Evolutionary conservation across 2,797 vertebrate genomes (phyloP).

Genomic region (Psittacula echo): DNA sequence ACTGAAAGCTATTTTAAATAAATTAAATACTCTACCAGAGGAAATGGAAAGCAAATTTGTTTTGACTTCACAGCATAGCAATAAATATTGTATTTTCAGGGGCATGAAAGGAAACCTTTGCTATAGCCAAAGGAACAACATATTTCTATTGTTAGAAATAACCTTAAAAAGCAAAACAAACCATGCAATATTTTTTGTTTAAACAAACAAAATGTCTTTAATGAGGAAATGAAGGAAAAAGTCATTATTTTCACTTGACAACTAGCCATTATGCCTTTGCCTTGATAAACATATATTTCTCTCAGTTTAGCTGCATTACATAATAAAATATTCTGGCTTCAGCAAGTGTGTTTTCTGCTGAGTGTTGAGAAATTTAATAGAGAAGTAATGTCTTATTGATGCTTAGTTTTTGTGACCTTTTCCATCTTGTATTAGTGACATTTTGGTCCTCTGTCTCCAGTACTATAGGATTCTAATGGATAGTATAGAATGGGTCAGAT

Average conservation of each 20-base stretch:
- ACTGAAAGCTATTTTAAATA: conserved; percentile 50
- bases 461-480: conserved; percentile 79
- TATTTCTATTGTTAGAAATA: not conserved
- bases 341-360: conserved; percentile 74
- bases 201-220: conserved; percentile 43
- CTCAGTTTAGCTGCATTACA: conserved; percentile 40
- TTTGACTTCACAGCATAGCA: conserved; percentile 4
- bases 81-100: conserved; percentile 26
- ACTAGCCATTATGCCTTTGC: conserved; percentile 50
- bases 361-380: conserved; percentile 77
- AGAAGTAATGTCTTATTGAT: conserved; percentile 80
- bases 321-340: conserved; percentile 70
- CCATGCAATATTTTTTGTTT: not conserved
- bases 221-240: conserved; percentile 15
- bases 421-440: conserved; percentile 79
- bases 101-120: not conserved
- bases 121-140: not conserved
- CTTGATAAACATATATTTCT: conserved; percentile 59
- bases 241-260: conserved; percentile 50
- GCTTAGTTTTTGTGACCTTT: conserved; percentile 83
- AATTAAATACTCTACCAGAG: conserved; percentile 40
- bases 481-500: conserved; percentile 83
- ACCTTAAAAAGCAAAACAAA: conserved; percentile 15
- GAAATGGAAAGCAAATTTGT: conserved; percentile 39
- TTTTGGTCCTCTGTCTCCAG: conserved; percentile 80